These are phyloP conservation scores for Abscondita cerata DNA, from an alignment of 2,888 invertebrate genomes.

Conservation along the genomic window DNA sequence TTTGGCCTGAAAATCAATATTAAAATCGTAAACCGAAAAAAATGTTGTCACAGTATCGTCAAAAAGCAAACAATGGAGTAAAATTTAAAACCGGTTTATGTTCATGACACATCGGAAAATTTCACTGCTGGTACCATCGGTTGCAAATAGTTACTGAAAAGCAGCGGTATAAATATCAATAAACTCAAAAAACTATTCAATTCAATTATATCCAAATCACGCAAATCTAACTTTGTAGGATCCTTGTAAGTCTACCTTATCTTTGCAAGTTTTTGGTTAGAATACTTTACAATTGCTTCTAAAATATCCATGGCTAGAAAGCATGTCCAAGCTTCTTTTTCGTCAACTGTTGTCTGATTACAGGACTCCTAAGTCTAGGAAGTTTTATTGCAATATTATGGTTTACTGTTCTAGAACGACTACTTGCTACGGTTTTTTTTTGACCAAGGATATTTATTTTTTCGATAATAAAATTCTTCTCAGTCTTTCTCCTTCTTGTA, in stretches of 20 bases:
- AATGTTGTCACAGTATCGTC: conserved; percentile 41
- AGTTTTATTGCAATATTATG: neutral
- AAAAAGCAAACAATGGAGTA: conserved; percentile 39
- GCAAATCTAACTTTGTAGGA: conserved; percentile 10
- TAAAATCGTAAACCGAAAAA: too few relatives aligned
- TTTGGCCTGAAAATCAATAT: too few relatives aligned
- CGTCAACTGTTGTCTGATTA: neutral
- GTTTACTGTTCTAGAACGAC: conserved; percentile 4
- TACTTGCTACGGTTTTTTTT: neutral
- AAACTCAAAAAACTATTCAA: conserved; percentile 39
- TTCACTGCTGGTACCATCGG: conserved; percentile 40
- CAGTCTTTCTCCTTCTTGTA: neutral
- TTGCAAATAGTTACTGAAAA: conserved; percentile 22
- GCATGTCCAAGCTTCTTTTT: neutral
- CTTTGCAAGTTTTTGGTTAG: conserved; percentile 1
- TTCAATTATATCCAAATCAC: conserved; percentile 33
- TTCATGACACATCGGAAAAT: conserved; percentile 39
- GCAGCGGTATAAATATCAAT: conserved; percentile 33
- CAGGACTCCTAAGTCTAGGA: neutral
- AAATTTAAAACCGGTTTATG: conserved; percentile 32
- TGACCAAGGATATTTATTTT: neutral
- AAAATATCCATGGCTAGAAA: neutral
- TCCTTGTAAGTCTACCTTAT: neutral
- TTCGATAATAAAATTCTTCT: neutral
- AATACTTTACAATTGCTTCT: conserved; percentile 2